Evolutionary conservation across 2,888 invertebrate genomes (phyloP).

Genomic region (Conchocele bisecta): DNA sequence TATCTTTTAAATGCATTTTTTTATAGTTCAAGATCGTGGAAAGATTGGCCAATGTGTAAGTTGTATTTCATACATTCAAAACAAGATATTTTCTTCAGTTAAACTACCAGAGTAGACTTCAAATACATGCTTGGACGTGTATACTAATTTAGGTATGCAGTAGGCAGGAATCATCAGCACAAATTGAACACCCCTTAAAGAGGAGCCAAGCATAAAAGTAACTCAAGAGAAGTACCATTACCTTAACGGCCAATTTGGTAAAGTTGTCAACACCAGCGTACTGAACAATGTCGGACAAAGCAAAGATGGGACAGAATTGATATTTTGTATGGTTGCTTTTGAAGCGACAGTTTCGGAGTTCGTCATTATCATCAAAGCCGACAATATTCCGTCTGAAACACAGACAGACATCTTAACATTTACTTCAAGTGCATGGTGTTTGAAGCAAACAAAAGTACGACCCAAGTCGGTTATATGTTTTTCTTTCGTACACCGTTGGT

Average conservation of each 20-base stretch:
- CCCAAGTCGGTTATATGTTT: no score
- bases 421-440: neutral
- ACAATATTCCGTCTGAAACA: slow-evolving; percentile 79
- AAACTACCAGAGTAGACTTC: no score
- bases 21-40: no score
- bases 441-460: no score
- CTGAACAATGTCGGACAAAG: slow-evolving; percentile 71
- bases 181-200: neutral
- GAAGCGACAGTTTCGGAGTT: slow-evolving; percentile 74
- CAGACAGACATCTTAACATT: neutral
- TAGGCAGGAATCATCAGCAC: neutral
- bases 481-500: no score
- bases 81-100: neutral
- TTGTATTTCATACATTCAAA: neutral
- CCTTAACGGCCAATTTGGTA: slow-evolving; percentile 68
- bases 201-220: no score
- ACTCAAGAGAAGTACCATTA: neutral
- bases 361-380: slow-evolving; percentile 63
- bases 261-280: slow-evolving; percentile 69
- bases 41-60: neutral
- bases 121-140: neutral
- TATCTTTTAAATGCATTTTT: no score
- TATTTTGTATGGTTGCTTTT: slow-evolving; percentile 62
- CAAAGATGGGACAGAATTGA: slow-evolving; percentile 80
- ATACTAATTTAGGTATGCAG: neutral